A percentile compares a stretch with the other conserved stretches of the same genome.
phyloP scores from a whole-genome alignment of 1,140 invertebrate species.

The Olivierus martensii region DNA sequence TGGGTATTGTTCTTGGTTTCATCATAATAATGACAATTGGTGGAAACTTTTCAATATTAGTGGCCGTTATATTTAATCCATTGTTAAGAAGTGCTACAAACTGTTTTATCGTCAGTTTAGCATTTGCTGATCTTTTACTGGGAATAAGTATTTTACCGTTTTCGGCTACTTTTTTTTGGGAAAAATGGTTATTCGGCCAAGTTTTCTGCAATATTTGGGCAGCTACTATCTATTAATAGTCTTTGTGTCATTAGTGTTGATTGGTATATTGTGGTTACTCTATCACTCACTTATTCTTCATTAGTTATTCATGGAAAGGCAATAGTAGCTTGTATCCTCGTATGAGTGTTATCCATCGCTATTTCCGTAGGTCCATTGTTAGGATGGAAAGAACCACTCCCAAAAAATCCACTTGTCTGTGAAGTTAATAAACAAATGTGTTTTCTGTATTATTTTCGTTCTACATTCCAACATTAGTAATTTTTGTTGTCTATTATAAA shows the following conservation, averaged over 20 bases:
- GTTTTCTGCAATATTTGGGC: slow-evolving; percentile 44
- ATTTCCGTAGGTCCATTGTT: slow-evolving; percentile 44
- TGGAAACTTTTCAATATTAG: slow-evolving; percentile 44
- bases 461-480: slow-evolving; percentile 53
- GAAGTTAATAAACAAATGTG: slow-evolving; percentile 44
- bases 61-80: slow-evolving; percentile 40
- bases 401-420: slow-evolving; percentile 32
- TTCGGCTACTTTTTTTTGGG: slow-evolving; percentile 38
- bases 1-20: slow-evolving; percentile 23
- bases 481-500: slow-evolving; percentile 51
- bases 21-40: slow-evolving; percentile 40
- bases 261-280: slow-evolving; percentile 44
- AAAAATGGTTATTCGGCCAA: slow-evolving; percentile 37
- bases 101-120: slow-evolving; percentile 44
- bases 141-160: slow-evolving; percentile 48
- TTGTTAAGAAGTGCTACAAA: slow-evolving; percentile 42
- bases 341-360: slow-evolving; percentile 39
- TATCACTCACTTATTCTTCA: slow-evolving; percentile 37
- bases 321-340: slow-evolving; percentile 33
- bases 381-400: slow-evolving; percentile 33
- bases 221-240: slow-evolving; percentile 42
- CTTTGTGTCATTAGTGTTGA: slow-evolving; percentile 48
- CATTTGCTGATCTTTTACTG: slow-evolving; percentile 43
- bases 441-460: slow-evolving; percentile 59
- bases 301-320: slow-evolving; percentile 39